Conservation (phyloP, 2,888 invertebrate species). For the Brenthis ino region DNA sequence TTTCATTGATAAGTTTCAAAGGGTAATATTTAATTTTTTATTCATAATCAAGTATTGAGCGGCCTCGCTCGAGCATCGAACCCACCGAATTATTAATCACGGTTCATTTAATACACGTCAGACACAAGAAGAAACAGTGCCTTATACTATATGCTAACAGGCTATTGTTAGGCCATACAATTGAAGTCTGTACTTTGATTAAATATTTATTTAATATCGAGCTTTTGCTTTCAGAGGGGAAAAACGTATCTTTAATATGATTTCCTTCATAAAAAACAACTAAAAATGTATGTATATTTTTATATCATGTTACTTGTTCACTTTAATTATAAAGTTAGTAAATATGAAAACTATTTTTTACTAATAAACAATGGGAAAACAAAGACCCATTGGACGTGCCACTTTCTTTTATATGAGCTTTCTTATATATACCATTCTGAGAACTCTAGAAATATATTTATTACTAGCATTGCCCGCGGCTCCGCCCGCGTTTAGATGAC, state of each 20-base stretch:
- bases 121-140: constrained; percentile 24
- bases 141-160: constrained; percentile 19
- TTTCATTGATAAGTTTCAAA: neutral
- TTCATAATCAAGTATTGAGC: constrained; percentile 8
- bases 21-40: neutral
- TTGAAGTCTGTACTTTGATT: constrained; percentile 17
- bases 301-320: too few relatives aligned
- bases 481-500: too few relatives aligned
- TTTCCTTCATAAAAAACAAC: neutral
- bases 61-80: neutral
- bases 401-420: too few relatives aligned
- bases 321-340: too few relatives aligned
- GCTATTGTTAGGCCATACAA: constrained; percentile 26
- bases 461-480: too few relatives aligned
- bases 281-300: too few relatives aligned
- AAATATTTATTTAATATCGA: constrained; percentile 24
- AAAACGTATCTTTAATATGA: neutral
- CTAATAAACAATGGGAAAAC: too few relatives aligned
- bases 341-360: too few relatives aligned
- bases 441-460: too few relatives aligned
- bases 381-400: too few relatives aligned
- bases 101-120: constrained; percentile 29
- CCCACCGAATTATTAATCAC: constrained; percentile 25
- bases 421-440: too few relatives aligned
- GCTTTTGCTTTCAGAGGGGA: constrained; percentile 8